Evolutionary conservation across 2,113 vertebrate species (phyloP).

Genomic region (Oncorhynchus keta): DNA sequence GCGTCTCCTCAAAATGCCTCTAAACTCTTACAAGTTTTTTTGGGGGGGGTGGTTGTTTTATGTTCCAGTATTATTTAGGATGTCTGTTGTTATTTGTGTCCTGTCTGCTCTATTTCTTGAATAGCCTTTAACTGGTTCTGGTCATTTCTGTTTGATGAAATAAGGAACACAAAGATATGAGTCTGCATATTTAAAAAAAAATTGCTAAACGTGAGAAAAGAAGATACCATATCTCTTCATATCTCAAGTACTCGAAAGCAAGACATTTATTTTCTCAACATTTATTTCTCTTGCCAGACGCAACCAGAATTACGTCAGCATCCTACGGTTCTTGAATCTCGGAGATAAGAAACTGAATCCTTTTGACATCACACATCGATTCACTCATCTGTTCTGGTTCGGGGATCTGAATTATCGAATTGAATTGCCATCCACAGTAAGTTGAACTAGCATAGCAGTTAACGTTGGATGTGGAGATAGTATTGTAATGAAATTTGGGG

Average conservation of each 20-base stretch:
- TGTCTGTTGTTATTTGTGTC: background rate
- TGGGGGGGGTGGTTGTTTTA: too few species aligned
- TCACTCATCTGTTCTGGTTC: conserved; percentile 97
- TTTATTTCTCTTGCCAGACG: conserved; percentile 76
- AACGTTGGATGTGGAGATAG: background rate
- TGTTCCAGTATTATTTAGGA: background rate
- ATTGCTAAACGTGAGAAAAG: background rate
- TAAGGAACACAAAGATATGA: background rate
- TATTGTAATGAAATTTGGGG: background rate
- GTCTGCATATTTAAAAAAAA: background rate
- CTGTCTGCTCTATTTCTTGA: background rate
- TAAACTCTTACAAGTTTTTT: too few species aligned
- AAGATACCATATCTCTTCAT: too few species aligned
- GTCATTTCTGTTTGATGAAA: background rate
- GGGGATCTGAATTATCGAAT: conserved; percentile 95
- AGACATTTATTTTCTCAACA: conserved; percentile 8
- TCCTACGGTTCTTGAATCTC: conserved; percentile 90
- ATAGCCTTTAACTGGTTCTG: background rate
- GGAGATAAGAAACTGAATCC: conserved; percentile 93
- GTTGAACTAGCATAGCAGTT: conserved; percentile 22
- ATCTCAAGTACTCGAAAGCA: background rate
- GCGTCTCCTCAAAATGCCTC: background rate
- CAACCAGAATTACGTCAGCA: conserved; percentile 93
- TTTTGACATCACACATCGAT: conserved; percentile 92
- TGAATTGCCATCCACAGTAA: conserved; percentile 83